phyloP scores from a whole-genome alignment of 2,113 vertebrate genomes.

The Dicrurus megarhynchus region DNA sequence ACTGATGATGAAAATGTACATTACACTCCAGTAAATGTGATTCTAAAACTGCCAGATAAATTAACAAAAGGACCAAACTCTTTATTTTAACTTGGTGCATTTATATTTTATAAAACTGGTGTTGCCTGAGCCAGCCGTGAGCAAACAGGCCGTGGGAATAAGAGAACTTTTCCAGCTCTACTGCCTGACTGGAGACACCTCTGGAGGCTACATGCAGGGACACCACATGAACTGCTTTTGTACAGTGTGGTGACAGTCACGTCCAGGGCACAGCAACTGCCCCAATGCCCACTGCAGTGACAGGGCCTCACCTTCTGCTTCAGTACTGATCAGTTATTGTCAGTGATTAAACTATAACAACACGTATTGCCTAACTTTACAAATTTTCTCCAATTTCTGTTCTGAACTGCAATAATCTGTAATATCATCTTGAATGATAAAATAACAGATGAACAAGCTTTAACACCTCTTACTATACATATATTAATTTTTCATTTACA shows the following conservation, averaged over 20 bases:
- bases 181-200: not conserved
- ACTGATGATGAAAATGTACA: not conserved
- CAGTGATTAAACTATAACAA: not conserved
- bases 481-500: not conserved
- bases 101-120: not conserved
- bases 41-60: not conserved
- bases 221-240: rapidly evolving
- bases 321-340: not conserved
- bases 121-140: not conserved
- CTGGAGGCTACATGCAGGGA: rapidly evolving
- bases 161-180: not conserved
- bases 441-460: not conserved
- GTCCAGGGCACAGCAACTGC: not conserved
- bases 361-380: not conserved
- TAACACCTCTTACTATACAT: not conserved
- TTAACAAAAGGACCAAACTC: not conserved
- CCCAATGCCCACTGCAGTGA: not conserved
- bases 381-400: not conserved
- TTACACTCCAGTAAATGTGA: not conserved
- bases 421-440: not conserved
- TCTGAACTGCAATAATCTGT: not conserved
- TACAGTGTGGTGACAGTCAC: not conserved
- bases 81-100: not conserved
- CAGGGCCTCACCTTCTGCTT: not conserved
- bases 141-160: not conserved